phyloP scores from a whole-genome alignment of 2,113 vertebrate species.

The Trematomus loennbergii region DNA sequence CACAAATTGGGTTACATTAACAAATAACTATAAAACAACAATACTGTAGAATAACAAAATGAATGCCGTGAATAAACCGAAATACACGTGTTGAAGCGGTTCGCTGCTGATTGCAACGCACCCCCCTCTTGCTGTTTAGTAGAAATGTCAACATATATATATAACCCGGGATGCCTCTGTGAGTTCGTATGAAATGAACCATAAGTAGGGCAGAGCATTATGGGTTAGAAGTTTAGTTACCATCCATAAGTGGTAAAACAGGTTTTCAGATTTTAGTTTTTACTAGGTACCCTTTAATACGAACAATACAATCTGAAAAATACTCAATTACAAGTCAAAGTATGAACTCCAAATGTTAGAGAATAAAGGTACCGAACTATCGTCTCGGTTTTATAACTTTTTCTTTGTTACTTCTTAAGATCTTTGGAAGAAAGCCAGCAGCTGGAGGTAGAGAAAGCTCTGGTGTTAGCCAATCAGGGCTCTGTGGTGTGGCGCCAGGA shows the following conservation, averaged over 20 bases:
- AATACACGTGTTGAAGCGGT: too few relatives aligned
- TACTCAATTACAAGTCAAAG: neutral
- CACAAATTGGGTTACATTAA: too few relatives aligned
- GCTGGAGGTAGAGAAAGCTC: slow-evolving; percentile 89
- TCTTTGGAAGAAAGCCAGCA: slow-evolving; percentile 90
- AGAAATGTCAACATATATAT: too few relatives aligned
- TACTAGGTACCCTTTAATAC: neutral
- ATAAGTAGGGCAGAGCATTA: neutral
- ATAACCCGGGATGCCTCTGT: too few relatives aligned
- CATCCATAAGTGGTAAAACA: neutral
- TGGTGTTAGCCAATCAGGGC: slow-evolving; percentile 90
- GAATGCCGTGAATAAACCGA: too few relatives aligned
- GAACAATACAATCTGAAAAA: neutral
- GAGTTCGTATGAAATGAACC: too few relatives aligned
- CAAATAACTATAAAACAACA: too few relatives aligned
- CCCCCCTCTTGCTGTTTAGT: too few relatives aligned
- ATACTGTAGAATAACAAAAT: too few relatives aligned
- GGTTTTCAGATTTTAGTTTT: neutral
- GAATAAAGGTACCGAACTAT: neutral
- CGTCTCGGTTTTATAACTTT: neutral
- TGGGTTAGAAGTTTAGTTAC: neutral
- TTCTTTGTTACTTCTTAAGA: slow-evolving; percentile 69
- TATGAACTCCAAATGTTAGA: neutral
- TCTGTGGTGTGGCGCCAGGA: slow-evolving; percentile 87
- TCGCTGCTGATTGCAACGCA: too few relatives aligned